phyloP scores from a whole-genome alignment of 2,797 vertebrate genomes.

The Hafferia zeledoni region DNA sequence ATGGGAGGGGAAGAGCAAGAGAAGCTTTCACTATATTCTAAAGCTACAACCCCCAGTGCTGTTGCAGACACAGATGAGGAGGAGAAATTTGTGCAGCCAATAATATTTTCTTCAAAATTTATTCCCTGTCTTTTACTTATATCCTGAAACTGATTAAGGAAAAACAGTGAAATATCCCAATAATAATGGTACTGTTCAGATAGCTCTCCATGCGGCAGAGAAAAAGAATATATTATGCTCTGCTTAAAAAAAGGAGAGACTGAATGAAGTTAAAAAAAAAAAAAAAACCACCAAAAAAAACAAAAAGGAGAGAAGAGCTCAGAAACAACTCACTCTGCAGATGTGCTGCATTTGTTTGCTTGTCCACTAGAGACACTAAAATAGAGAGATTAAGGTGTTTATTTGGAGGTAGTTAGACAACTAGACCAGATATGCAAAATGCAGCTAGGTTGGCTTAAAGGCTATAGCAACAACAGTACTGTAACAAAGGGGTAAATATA shows the following conservation, averaged over 20 bases:
- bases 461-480: neutral
- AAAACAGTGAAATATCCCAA: neutral
- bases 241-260: neutral
- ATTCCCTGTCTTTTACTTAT: neutral
- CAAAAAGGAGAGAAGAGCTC: neutral
- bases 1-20: neutral
- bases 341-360: constrained; percentile 62
- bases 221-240: neutral
- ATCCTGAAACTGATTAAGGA: neutral
- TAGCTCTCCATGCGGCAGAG: neutral
- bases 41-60: neutral
- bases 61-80: neutral
- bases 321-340: constrained; percentile 35
- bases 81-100: neutral
- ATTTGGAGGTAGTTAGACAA: constrained; percentile 4
- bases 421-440: constrained; percentile 2
- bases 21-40: neutral
- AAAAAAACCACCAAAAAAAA: constrained; percentile 25
- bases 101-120: neutral
- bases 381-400: constrained; percentile 53
- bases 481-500: neutral
- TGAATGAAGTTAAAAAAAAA: constrained; percentile 12
- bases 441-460: neutral
- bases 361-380: constrained; percentile 18
- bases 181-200: neutral